Evolutionary conservation across 2,888 invertebrate species (phyloP).

Genomic region (Drosophila falleni): DNA sequence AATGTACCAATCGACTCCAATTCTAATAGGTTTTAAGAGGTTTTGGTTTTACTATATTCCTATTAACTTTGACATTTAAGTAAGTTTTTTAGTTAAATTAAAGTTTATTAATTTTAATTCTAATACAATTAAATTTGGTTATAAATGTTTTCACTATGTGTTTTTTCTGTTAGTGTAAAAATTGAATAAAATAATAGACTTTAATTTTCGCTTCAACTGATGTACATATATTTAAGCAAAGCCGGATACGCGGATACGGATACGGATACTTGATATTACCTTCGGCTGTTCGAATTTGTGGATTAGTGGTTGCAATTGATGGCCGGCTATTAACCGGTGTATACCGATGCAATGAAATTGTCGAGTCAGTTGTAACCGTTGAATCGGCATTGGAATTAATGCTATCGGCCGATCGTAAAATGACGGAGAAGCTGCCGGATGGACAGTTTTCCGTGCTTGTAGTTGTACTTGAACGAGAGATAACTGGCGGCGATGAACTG

Average conservation of each 20-base stretch:
- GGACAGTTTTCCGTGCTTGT: constrained; percentile 42
- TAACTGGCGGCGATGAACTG: constrained; percentile 78
- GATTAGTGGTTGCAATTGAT: constrained; percentile 66
- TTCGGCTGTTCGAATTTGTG: constrained; percentile 82
- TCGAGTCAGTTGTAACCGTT: constrained; percentile 48
- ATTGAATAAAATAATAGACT: no score
- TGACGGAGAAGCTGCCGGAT: constrained; percentile 82
- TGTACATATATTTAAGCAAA: neutral
- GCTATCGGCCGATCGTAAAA: constrained; percentile 82
- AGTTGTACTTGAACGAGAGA: constrained; percentile 37
- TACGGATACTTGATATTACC: constrained; percentile 54
- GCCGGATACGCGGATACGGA: no score
- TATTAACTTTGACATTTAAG: no score
- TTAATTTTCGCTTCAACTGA: no score
- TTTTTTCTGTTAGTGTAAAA: no score
- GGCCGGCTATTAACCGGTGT: constrained; percentile 78
- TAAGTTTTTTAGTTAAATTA: no score
- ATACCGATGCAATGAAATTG: constrained; percentile 82
- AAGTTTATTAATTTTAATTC: no score
- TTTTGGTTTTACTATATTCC: no score
- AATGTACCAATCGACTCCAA: no score
- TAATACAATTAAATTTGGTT: no score
- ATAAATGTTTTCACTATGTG: no score
- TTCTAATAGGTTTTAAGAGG: no score
- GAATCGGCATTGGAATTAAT: constrained; percentile 70